Evolutionary conservation across 2,888 invertebrate species (phyloP).

Genomic region (Xylota segnis): DNA sequence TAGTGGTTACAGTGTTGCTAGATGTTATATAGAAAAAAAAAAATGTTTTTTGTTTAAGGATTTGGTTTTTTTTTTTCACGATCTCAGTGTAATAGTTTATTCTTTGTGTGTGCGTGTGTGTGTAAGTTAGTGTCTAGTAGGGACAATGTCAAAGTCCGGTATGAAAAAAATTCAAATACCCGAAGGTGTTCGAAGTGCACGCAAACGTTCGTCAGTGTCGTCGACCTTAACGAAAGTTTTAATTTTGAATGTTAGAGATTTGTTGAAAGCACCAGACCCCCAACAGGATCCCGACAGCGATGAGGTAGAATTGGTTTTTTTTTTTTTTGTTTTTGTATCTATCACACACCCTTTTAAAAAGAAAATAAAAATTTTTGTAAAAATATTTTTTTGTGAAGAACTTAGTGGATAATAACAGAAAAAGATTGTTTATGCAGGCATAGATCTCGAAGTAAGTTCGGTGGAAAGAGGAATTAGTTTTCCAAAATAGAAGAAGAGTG

Average conservation of each 20-base stretch:
- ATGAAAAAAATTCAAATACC: conserved; percentile 14
- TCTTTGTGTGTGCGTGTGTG: conserved; percentile 1
- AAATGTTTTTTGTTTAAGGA: neutral
- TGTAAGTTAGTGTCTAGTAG: conserved; percentile 8
- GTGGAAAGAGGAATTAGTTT: no score
- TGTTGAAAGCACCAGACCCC: conserved; percentile 80
- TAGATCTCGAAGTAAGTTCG: no score
- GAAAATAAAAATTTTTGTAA: neutral
- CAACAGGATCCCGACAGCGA: conserved; percentile 74
- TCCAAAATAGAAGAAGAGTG: no score
- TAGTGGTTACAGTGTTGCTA: conserved; percentile 9
- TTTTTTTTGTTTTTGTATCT: no score
- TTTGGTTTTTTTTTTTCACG: neutral
- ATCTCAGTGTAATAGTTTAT: conserved; percentile 5
- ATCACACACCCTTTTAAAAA: conserved; percentile 9
- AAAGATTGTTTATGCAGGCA: conserved; percentile 4
- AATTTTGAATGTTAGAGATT: conserved; percentile 83
- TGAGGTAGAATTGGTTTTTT: conserved; percentile 56
- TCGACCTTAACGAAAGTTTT: conserved; percentile 83
- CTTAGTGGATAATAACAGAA: conserved; percentile 17
- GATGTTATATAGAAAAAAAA: neutral
- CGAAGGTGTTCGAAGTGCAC: conserved; percentile 73
- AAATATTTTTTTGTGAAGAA: neutral
- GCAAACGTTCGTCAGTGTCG: conserved; percentile 83
- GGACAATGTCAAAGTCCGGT: conserved; percentile 48